These are phyloP conservation scores for Pollachius pollachius DNA, from an alignment of 2,113 vertebrate genomes.

Conservation along the genomic window DNA sequence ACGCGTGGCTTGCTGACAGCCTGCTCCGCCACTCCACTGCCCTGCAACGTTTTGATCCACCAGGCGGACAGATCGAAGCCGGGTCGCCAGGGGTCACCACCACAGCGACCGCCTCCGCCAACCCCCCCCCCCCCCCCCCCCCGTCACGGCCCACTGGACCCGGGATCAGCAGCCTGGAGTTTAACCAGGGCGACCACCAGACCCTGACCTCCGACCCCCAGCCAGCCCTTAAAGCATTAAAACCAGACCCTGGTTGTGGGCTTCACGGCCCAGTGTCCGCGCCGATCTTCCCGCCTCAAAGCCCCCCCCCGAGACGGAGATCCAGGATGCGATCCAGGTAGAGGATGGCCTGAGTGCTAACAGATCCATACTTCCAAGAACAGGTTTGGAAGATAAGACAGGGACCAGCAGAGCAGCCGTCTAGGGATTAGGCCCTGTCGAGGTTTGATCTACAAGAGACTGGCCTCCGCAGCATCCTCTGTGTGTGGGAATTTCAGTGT, in stretches of 20 bases:
- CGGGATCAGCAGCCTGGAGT: conserved; percentile 61
- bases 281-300: not conserved
- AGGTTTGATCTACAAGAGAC: conserved; percentile 32
- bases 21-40: conserved; percentile 60
- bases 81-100: conserved; percentile 18
- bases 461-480: too few species aligned
- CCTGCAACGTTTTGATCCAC: conserved; percentile 60
- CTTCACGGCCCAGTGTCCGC: conserved; percentile 14
- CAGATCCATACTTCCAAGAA: conserved; percentile 33
- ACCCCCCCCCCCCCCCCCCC: not conserved
- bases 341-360: conserved; percentile 27
- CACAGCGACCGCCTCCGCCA: too few species aligned
- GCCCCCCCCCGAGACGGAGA: conserved; percentile 17
- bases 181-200: conserved; percentile 39
- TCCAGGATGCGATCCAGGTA: conserved; percentile 30
- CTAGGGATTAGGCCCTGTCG: conserved; percentile 43
- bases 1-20: conserved; percentile 60
- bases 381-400: conserved; percentile 53
- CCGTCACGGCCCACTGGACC: conserved; percentile 44
- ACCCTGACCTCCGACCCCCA: conserved; percentile 22
- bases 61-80: conserved; percentile 51
- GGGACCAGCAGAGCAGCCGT: conserved; percentile 54
- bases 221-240: not conserved
- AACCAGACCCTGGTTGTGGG: too few species aligned
- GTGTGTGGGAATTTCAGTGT: not conserved